Base-by-base conservation (phyloP, 2,888 invertebrate species). In the Leptopilina drosophilae region DNA sequence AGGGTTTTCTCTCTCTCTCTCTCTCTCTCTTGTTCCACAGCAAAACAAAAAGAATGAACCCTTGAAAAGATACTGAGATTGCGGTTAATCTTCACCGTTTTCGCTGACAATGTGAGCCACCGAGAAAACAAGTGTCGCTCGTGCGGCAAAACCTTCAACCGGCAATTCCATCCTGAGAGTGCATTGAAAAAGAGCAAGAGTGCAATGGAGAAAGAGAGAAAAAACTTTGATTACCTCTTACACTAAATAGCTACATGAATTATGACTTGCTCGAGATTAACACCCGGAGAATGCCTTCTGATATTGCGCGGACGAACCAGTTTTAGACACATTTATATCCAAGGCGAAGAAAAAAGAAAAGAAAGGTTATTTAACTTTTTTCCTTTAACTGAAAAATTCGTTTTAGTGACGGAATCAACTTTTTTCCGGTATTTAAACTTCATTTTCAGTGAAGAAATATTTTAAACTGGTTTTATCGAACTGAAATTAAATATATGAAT, bases 71-170 rank as follows among this genome's bases (percentile, higher is more conserved):
- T 73, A 73, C 73, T 49, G 73, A 53, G 56, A 73, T 73, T 73
- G 73, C 40, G 73, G 73, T 73, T 73, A 56, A 73, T 73, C 73
- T 73, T 56, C 40, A 53, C 49, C 73, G 26, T 73, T 73, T 73
- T 73, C 73, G 40, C 73, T 73, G 73, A 73, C 73, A 73, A 73
- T 73, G 73, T 73, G 56, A 53, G 15, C 73, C 73, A 56, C 56
- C 56, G 53, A 73, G 73, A 73, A 73, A 73, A 73, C 73, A 73
- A 73, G 73, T 73, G 73, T 73, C 73, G 73, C 73, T 73, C 73
- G 73, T 73, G 73, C 56, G 73, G 73, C 56, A 73, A 73, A 73
- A 73, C 56, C 26, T 73, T 73, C 73, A 33, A 73, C 73, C 11
- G 33, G 73, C 33, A 56, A 73, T 73, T 40, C 49, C 53, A 73